phyloP scores from a whole-genome alignment of 2,113 vertebrate genomes.

The Archilochus colubris region DNA sequence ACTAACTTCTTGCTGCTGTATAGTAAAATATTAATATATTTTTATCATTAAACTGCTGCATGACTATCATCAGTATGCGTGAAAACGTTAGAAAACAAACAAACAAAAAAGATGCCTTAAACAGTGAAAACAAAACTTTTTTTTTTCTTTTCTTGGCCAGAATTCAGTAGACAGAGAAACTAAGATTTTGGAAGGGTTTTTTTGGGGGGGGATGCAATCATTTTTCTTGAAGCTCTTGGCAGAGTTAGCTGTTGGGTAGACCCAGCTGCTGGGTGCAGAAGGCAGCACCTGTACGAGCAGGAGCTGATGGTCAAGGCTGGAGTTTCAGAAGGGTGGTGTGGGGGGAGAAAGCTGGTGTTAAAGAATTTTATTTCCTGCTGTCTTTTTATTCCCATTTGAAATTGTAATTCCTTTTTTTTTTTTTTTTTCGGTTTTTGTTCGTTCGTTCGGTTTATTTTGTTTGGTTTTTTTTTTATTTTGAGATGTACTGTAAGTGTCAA shows the following conservation, averaged over 20 bases:
- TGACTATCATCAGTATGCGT: conserved; percentile 84
- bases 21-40: conserved; percentile 89
- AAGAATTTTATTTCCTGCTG: conserved; percentile 53
- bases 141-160: conserved; percentile 65
- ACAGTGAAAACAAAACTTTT: conserved; percentile 70
- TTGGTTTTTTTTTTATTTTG: not conserved
- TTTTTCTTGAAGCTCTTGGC: conserved; percentile 64
- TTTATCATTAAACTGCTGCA: conserved; percentile 88
- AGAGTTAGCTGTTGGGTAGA: conserved; percentile 61
- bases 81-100: conserved; percentile 74
- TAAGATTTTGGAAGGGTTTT: conserved; percentile 40
- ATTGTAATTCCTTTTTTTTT: conserved; percentile 34
- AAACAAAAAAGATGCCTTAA: conserved; percentile 84
- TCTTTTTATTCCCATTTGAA: conserved; percentile 43
- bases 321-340: conserved; percentile 56
- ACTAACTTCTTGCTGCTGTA: conserved; percentile 88
- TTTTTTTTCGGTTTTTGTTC: too few relatives aligned
- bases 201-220: not conserved
- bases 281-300: conserved; percentile 65
- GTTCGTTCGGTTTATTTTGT: not conserved
- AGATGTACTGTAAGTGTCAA: conserved; percentile 82
- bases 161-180: conserved; percentile 77
- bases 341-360: not conserved
- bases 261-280: conserved; percentile 69
- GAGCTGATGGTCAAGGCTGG: conserved; percentile 69